Conservation (phyloP, 2,888 invertebrate genomes). For the Melieria omissa region DNA sequence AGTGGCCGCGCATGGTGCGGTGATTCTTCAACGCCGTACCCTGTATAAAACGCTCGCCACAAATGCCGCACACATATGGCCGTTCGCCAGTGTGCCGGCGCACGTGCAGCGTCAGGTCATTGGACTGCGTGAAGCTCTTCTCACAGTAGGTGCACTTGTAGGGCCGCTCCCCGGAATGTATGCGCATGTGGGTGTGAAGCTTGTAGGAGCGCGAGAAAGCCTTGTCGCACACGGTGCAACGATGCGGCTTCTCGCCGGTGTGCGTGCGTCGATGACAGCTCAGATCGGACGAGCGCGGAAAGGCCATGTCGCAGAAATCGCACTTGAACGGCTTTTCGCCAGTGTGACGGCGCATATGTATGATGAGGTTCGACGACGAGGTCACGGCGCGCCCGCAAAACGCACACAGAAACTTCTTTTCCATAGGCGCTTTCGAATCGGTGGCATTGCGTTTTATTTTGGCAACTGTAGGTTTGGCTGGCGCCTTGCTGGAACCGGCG, state of each 20-base stretch:
- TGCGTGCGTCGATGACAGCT: conserved; percentile 73
- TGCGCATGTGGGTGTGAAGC: conserved; percentile 73
- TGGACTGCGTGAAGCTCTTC: conserved; percentile 75
- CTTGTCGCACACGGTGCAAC: conserved; percentile 62
- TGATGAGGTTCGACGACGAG: conserved; percentile 73
- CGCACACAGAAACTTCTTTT: conserved; percentile 70
- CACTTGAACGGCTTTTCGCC: conserved; percentile 75
- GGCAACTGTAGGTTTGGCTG: background rate
- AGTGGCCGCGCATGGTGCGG: conserved; percentile 68
- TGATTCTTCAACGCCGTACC: conserved; percentile 75
- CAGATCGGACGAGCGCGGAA: conserved; percentile 74
- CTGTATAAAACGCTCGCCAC: conserved; percentile 70
- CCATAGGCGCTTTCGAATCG: conserved; percentile 40
- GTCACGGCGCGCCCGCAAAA: conserved; percentile 73
- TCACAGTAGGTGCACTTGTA: conserved; percentile 71
- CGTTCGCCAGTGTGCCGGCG: conserved; percentile 74
- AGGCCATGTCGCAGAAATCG: conserved; percentile 73
- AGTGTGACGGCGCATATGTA: conserved; percentile 76
- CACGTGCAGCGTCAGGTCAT: conserved; percentile 77
- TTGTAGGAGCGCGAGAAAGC: conserved; percentile 74
- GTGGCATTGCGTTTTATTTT: background rate
- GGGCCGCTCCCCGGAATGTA: conserved; percentile 70
- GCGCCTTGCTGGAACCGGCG: conserved; percentile 3
- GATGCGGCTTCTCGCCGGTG: conserved; percentile 73
- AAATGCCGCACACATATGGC: conserved; percentile 53